These are phyloP conservation scores for Arctopsyche grandis DNA, from an alignment of 1,140 invertebrate species.

Conservation along the genomic window DNA sequence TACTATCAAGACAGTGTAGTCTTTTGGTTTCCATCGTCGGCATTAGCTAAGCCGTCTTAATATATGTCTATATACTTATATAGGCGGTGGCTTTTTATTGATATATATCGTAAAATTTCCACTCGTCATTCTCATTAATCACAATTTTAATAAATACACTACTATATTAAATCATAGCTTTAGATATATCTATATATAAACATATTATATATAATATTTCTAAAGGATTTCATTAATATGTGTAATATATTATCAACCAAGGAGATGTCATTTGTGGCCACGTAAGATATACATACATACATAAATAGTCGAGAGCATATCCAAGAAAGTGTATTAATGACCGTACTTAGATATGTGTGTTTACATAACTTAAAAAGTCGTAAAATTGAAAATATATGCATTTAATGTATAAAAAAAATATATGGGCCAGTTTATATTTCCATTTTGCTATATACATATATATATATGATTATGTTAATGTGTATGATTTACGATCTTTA, in stretches of 20 bases:
- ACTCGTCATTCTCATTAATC: background rate
- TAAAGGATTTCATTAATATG: slow-evolving; percentile 18
- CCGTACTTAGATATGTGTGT: background rate
- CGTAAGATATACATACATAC: too few relatives aligned
- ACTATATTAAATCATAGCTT: slow-evolving; percentile 19
- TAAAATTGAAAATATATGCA: background rate
- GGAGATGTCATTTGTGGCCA: slow-evolving; percentile 9
- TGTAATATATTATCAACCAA: slow-evolving; percentile 1
- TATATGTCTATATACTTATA: too few relatives aligned
- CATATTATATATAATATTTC: background rate
- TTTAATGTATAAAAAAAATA: background rate
- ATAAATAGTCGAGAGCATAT: slow-evolving; percentile 1
- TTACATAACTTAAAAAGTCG: too few relatives aligned
- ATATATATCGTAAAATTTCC: slow-evolving; percentile 24
- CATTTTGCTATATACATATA: background rate
- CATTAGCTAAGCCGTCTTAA: too few relatives aligned
- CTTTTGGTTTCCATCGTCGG: too few relatives aligned
- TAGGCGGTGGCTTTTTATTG: too few relatives aligned
- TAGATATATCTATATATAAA: slow-evolving; percentile 6
- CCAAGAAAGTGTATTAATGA: slow-evolving; percentile 28
- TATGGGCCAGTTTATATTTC: slow-evolving; percentile 17
- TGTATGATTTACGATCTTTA: background rate
- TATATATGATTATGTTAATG: background rate
- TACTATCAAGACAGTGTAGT: too few relatives aligned
- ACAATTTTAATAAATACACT: slow-evolving; percentile 14